Evolutionary conservation across 2,113 vertebrate species (phyloP), one percentile per base, ranked within the genome.

Genomic region (Alouatta palliata): DNA sequence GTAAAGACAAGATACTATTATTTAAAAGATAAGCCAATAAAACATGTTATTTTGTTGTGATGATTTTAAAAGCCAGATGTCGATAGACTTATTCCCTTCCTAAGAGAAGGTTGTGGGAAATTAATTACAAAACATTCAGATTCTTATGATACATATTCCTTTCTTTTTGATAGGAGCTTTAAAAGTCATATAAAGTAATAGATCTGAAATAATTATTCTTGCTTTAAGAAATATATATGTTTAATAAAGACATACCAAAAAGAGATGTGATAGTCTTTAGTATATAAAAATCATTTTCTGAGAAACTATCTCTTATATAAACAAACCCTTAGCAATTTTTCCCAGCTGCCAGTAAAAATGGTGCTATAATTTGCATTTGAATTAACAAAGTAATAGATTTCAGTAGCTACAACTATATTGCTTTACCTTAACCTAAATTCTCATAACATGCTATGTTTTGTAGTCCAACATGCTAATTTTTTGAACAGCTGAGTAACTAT

Each of bases 1-100:
- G 35, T 61, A 94, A 95, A 95, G 84, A 61, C 30, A 40, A 95
- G 73, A 96, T 97, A 35, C 52, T 92, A 68, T 80, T 95, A 96
- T 92, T 97, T 97, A 94, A 98, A 87, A 97, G 86, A 95, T 95
- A 95, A 95, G 25, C 90, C 91, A 97, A 86, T 90, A 83, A 96
- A 98, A 64, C 64, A 84, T 84, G 71, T 91, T 93, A 91, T 92
- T 97, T 96, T 97, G 47, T 92, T 95, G 54, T 13, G 25, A 66
- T 89, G 79, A 97, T 93, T 97, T 97, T 82, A 94, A 97, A 96
- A 97, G 45, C 93, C 95, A 97, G 94, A 90, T 97, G 91, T 95
- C 68, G 10, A 70, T 73, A 96, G 79, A 92, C 61, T 91, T 95
- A 76, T 37, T 94, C 7, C 64, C 19, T 95, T 95, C 58, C 30